Base-by-base conservation (phyloP, 2,113 vertebrate species). In the Clarias magur region DNA sequence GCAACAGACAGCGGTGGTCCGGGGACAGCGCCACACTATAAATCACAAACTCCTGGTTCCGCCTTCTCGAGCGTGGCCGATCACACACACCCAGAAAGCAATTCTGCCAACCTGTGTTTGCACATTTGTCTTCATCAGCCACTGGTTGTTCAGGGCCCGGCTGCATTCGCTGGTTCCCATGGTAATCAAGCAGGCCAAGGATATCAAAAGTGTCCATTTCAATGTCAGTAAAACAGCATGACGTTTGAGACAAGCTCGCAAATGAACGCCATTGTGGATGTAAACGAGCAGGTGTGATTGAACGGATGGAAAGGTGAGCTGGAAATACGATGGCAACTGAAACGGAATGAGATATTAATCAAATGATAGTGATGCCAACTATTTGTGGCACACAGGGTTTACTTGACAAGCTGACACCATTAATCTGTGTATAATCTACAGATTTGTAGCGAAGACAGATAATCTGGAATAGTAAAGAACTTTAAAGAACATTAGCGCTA, bases 61-160 rank as follows among this genome's bases (percentile, higher is more conserved):
- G 91, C 93, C 95, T 92, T 94, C 93, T 90, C 92, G 92, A 95
- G 93, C 91, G 92, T 92, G 91, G 92, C 93, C 93, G 93, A 94
- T 94, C 93, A 95, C 93, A 90, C 92, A 94, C 93, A 90, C 93
- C 91, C 93, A 95, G 94, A 95, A 95, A 95, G 94, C 95, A 96
- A 95, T 96, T 95, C 95, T 95, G 94, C 94, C 93, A 94, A 94
- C 93, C 92, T 93, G 93, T 90, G 93, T 95, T 94, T 94, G 90
- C 93, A 95, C 95, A 95, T 96, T 95, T 95, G 94, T 96, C 95
- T 96, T 96, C 94, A 96, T 96, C 94, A 96, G 91, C 89, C 86
- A n/a, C 90, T 91, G 94, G 93, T 93, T 94, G 93, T 94, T 95
- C 94, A 92, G 93, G 93, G 90, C 89, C 87, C 54, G 86, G 92